Evolutionary conservation across 1,140 invertebrate species (phyloP), one percentile per base, ranked within the genome.

Genomic region (Bilobella aurantiaca): DNA sequence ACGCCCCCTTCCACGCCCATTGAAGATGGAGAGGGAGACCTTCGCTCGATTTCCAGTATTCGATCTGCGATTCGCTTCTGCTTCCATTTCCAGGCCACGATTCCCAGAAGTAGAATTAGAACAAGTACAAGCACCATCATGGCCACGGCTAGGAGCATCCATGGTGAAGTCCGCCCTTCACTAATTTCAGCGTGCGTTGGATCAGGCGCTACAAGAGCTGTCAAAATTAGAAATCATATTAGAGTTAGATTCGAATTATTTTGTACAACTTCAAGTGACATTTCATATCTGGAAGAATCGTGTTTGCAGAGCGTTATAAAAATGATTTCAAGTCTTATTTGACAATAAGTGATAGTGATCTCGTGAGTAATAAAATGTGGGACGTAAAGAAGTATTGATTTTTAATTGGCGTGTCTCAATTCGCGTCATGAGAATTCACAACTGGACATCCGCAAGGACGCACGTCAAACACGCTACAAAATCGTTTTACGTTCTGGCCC

Each of bases 41-140:
- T 65, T 57, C 28, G 66, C 31, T 46, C 67, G 8, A 42, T 42
- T 42, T 12, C 34, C 8, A 42, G 8, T 42, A 8, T 42, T 42
- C 34, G 8, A 42, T 42, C 34, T 53, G 8, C 49, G 3, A 12
- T 3, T 23, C 49, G 64, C 58, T 72, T 72, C 34, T 65, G 56
- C 56, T 69, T 72, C 67, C 67, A 72, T 63, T 72, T 72, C 70
- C 70, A 72, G 3, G 64, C 67, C 62, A 72, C 66, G 42, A 57
- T 64, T 28, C 49, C 53, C n/a, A 69, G 69, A 14, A 69, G 27
- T 1, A 66, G 30, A 14, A 69, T 31, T 31, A 69, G 47, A 18
- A 69, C 21, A 2, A 63, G 59, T 47, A 69, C 56, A 8, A 69
- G n/a, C 18, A 29, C 30, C n/a, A 69, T 69, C 12, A 63, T 37